phyloP scores from a whole-genome alignment of 2,113 vertebrate species.

The Halcyon senegalensis region DNA sequence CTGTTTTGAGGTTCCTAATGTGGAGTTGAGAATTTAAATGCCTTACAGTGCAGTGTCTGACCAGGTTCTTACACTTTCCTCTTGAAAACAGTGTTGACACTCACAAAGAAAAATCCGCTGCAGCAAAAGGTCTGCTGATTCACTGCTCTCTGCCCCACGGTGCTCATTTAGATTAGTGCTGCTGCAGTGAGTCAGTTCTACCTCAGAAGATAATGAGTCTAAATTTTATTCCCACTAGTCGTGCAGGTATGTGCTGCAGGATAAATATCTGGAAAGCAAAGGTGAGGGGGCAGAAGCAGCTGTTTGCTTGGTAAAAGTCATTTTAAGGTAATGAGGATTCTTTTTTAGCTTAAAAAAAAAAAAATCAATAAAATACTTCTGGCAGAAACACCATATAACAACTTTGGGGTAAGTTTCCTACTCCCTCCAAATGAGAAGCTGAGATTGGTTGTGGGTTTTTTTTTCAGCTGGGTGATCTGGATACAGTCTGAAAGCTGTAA shows the following conservation, averaged over 20 bases:
- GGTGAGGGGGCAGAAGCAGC: constrained; percentile 64
- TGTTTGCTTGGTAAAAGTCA: constrained; percentile 53
- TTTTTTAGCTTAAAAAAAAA: neutral
- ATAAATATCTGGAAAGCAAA: constrained; percentile 80
- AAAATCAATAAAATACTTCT: neutral
- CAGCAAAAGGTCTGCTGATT: constrained; percentile 32
- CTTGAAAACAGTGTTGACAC: neutral
- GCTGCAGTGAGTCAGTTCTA: constrained; percentile 69
- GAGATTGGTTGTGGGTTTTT: neutral
- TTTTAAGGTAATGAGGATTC: neutral
- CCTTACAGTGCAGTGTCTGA: neutral
- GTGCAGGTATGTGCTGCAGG: constrained; percentile 63
- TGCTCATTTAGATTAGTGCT: constrained; percentile 68
- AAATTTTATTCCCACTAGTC: constrained; percentile 67
- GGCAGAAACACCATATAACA: neutral
- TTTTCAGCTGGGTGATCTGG: neutral
- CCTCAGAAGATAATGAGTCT: constrained; percentile 68
- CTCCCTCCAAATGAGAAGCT: neutral
- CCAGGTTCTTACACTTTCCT: neutral
- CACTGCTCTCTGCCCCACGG: constrained; percentile 11
- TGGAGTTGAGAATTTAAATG: neutral
- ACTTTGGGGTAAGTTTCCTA: neutral
- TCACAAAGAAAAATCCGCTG: neutral
- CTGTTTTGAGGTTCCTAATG: neutral
- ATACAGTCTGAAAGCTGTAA: neutral